These are phyloP conservation scores for Bufo bufo DNA, from an alignment of 2,113 vertebrate species.

Conservation along the genomic window DNA sequence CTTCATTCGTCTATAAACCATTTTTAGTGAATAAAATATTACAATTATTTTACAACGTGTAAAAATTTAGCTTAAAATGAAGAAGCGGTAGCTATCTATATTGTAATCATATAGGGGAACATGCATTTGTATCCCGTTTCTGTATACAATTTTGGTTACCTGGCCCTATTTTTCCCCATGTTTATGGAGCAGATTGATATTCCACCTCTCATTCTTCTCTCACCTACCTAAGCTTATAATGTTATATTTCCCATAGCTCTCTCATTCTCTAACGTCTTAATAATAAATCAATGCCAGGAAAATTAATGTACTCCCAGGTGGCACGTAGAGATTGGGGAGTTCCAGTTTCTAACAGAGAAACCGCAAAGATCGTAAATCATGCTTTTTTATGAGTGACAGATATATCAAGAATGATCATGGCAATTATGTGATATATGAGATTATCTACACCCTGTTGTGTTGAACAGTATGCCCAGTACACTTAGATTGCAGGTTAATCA, in stretches of 20 bases:
- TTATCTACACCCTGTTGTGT: slow-evolving; percentile 54
- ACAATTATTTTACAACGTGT: not conserved
- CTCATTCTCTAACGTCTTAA: slow-evolving; percentile 42
- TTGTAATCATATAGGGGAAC: not conserved
- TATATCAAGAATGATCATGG: slow-evolving; percentile 51
- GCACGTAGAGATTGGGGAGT: slow-evolving; percentile 28
- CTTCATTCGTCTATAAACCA: slow-evolving; percentile 17
- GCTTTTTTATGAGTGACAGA: slow-evolving; percentile 55
- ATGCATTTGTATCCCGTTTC: not conserved
- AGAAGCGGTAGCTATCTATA: not conserved
- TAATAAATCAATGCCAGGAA: slow-evolving; percentile 57
- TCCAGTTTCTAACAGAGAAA: slow-evolving; percentile 40
- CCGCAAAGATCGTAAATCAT: slow-evolving; percentile 51
- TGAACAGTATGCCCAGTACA: slow-evolving; percentile 41
- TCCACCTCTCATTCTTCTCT: not conserved
- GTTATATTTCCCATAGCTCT: slow-evolving; percentile 28
- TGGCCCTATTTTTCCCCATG: not conserved
- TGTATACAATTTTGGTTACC: not conserved
- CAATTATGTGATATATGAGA: slow-evolving; percentile 56
- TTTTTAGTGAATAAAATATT: not conserved
- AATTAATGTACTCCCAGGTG: slow-evolving; percentile 55
- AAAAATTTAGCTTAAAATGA: not conserved
- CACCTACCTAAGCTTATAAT: slow-evolving; percentile 25
- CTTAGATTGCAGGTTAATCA: slow-evolving; percentile 35
- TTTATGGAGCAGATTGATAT: not conserved